Base-by-base conservation (phyloP, 1,140 invertebrate genomes). In the Drosophila dunni region DNA sequence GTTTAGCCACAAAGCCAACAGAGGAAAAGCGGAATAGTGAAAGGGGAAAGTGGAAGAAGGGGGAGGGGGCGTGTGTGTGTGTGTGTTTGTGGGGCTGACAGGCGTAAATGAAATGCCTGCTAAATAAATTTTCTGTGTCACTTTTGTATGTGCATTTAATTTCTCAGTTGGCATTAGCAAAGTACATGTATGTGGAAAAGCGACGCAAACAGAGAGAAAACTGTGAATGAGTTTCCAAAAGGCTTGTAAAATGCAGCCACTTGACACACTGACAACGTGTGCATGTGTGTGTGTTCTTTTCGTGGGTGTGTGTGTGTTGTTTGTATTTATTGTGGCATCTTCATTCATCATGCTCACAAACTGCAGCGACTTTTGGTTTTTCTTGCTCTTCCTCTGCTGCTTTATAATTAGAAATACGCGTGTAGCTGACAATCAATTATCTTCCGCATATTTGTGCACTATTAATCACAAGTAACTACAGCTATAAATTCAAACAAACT, bases 81-180 rank as follows among this genome's bases (percentile, higher is more conserved):
- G 24, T 20, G 17, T 20, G 17, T 20, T 20, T 6, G 17, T 51
- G 36, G 3, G 38, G 29, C 1, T 9, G 67, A 63, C 50, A 42
- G 34, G 42, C 68, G 51, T 20, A 71, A 74, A 74, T 74, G 71
- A 74, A 75, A 78, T 78, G 75, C 75, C 75, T 78, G 76, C 73
- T 78, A 78, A 75, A 78, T 78, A 71, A 77, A 77, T 76, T 77
- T 79, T 72, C 63, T 79, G 69, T 79, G 67, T 76, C 77, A 79
- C 74, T 77, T 79, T 73, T 79, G 73, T 78, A 73, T 78, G 76
- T 67, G 73, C 76, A 78, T 79, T 78, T 80, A 80, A 80, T 78
- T 80, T 80, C 75, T 78, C 78, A 78, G 75, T 62, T 80, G 38
- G 69, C 68, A 70, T 61, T 56, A 66, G 53, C 40, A 65, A 72